phyloP scores from a whole-genome alignment of 2,113 vertebrate genomes.

The Periophthalmus modestus region DNA sequence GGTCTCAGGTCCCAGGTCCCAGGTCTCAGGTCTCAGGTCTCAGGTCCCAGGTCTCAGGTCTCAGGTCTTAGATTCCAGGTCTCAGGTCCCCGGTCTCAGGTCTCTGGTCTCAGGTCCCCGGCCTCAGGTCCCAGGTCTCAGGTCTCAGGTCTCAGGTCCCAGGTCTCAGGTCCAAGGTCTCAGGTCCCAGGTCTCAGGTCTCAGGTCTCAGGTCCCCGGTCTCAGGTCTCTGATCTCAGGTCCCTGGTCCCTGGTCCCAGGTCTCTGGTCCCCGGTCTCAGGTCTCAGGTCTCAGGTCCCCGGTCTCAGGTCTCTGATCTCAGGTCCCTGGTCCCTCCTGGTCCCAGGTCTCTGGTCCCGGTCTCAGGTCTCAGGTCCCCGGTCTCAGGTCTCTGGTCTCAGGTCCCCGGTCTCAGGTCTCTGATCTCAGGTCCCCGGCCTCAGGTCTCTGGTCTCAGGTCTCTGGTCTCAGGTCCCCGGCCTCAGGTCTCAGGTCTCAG shows the following conservation, averaged over 20 bases:
- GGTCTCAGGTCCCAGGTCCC: neutral
- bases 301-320: neutral
- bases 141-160: too few species aligned
- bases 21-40: too few species aligned
- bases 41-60: slow-evolving; percentile 18
- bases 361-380: neutral
- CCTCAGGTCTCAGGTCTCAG: neutral
- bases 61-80: slow-evolving; percentile 23
- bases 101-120: too few species aligned
- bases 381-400: too few species aligned
- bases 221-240: neutral
- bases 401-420: slow-evolving; percentile 35
- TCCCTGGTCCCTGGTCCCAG: too few species aligned
- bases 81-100: neutral
- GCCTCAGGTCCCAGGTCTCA: neutral
- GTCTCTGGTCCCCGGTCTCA: too few species aligned
- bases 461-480: too few species aligned
- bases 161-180: slow-evolving; percentile 26
- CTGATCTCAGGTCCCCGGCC: neutral
- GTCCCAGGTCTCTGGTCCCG: too few species aligned
- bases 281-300: slow-evolving; percentile 43
- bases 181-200: neutral
- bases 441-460: neutral
- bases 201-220: neutral
- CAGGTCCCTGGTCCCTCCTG: too few species aligned